These are phyloP conservation scores for Embiotoca jacksoni DNA, from an alignment of 2,113 vertebrate species.

Conservation along the genomic window DNA sequence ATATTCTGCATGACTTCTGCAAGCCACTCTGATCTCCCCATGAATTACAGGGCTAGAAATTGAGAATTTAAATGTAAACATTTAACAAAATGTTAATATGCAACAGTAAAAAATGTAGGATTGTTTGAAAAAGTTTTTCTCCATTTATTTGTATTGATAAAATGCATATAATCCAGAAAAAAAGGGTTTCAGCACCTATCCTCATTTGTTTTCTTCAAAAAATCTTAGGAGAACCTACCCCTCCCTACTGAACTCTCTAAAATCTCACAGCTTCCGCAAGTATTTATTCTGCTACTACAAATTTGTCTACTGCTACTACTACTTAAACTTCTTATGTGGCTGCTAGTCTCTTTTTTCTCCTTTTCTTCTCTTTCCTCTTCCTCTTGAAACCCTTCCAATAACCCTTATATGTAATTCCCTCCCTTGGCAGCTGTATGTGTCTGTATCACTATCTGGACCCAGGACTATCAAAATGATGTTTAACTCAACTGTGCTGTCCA, in stretches of 20 bases:
- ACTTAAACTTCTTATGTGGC: conserved; percentile 47
- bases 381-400: conserved; percentile 49
- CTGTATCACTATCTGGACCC: conserved; percentile 46
- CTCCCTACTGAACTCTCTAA: conserved; percentile 19
- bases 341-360: conserved; percentile 50
- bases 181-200: conserved; percentile 66
- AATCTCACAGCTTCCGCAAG: conserved; percentile 46
- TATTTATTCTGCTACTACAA: conserved; percentile 52
- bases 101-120: conserved; percentile 64
- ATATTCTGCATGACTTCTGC: conserved; percentile 85
- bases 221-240: conserved; percentile 34
- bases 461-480: conserved; percentile 19
- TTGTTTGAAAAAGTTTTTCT: conserved; percentile 64
- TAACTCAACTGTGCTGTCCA: conserved; percentile 37
- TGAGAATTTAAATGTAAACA: conserved; percentile 51
- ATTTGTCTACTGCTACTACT: conserved; percentile 34
- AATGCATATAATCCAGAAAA: conserved; percentile 55
- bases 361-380: conserved; percentile 44
- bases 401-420: conserved; percentile 38
- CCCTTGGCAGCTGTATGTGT: conserved; percentile 61
- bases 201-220: conserved; percentile 45
- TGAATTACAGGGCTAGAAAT: conserved; percentile 79
- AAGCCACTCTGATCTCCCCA: conserved; percentile 76
- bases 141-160: conserved; percentile 70
- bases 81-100: conserved; percentile 68